Base-by-base conservation (phyloP, 2,888 invertebrate genomes). In the Thera britannica region DNA sequence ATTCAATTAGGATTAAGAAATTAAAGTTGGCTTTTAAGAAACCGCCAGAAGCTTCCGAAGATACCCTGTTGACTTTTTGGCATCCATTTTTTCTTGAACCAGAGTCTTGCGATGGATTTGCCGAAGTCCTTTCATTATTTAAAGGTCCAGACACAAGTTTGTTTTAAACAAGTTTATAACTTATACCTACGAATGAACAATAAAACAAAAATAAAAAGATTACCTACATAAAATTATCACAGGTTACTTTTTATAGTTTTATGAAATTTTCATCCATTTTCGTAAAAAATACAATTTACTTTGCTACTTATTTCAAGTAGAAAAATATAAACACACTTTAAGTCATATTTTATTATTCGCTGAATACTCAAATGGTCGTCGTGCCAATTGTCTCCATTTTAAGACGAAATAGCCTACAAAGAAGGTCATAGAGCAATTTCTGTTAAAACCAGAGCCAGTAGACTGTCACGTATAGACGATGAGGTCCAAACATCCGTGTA, bases 1-100 rank as follows among this genome's bases (percentile, higher is more conserved):
- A 92, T 88, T 92, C 92, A 93, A 92, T 93, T 92, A 92, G 90
- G 88, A 91, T 92, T 92, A 92, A 92, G 91, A 91, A 92, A 90
- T 91, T 90, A 89, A 88, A 86, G 77, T 79, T 81, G 71, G 71
- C 71, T 82, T 88, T 89, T 90, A 91, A 92, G 89, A 81, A 76
- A 82, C 90, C 92, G 92, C 84, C 77, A 77, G 74, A 70, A 72
- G 80, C 83, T 83, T 84, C 86, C 84, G 85, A 86, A 80, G 80
- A 72, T 81, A 36, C 35, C 5, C 8, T 55, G 34, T 9, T 3
- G 11, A 55, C 36, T 38, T 38, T 36, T 36, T 54, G 35, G 0
- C 34, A 54, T 35, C 35, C 12, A 51, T 51, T 51, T 6, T 51
- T 51, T 12, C 2, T 51, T 7, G 1, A 12, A 23, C 48, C n/a